Evolutionary conservation across 2,113 vertebrate genomes (phyloP), one percentile per base, ranked within the genome.

Genomic region (Lophochroa leadbeateri): DNA sequence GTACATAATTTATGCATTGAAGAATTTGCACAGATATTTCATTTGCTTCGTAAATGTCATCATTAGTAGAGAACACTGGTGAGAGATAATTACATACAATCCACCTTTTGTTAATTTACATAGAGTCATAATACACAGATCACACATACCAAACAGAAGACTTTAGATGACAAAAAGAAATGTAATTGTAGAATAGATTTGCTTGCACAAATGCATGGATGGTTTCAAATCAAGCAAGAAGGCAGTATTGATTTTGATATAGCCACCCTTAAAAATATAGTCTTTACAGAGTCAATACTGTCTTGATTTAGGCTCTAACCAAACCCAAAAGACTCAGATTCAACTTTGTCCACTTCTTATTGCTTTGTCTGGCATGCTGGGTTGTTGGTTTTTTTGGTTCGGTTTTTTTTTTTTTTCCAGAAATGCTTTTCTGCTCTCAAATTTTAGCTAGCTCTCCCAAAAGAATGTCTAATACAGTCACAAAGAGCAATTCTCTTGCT

Each of bases 401-500:
- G 37, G 4, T 37, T 37, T 37, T 37, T 8, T 53, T 28, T 11
- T 37, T 37, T 93, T 81, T 88, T 31, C 64, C 84, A 93, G 64
- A 43, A 96, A 95, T 90, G 86, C 49, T 91, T 97, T 96, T 95
- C 90, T 88, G 75, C 86, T 79, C 44, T 87, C 82, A 92, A 85
- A 94, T 92, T 95, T 83, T 94, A 93, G 93, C 85, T 94, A 90
- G 84, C 86, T 97, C 83, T 90, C 63, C 44, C 81, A 86, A 96
- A 97, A 91, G 91, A 96, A 97, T 94, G 77, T 72, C 84, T 76
- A 61, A 89, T 74, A 78, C 79, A 92, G 96, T 96, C 94, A 97
- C 81, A 94, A 96, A 96, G 92, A 96, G 83, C 95, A 97, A 97
- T 97, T 97, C 95, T 97, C 37, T 43, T 95, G 88, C 96, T 98